These are phyloP conservation scores for Drosophila parvula DNA, from an alignment of 1,140 invertebrate species.

Conservation along the genomic window DNA sequence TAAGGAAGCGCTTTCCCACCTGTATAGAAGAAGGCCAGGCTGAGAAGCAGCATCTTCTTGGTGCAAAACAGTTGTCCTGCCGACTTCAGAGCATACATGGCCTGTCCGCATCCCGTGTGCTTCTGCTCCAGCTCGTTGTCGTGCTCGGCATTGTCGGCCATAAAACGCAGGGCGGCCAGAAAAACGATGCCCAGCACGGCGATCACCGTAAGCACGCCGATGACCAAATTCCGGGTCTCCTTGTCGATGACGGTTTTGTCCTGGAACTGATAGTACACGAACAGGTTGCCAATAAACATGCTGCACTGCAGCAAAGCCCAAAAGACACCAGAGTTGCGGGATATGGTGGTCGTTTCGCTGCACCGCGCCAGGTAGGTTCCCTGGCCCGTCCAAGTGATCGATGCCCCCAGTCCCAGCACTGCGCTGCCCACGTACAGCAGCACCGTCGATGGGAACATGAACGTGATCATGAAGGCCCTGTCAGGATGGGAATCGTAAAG, in stretches of 20 bases:
- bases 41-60: conserved; percentile 93
- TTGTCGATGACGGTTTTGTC: conserved; percentile 88
- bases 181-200: conserved; percentile 89
- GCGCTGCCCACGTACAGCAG: conserved; percentile 93
- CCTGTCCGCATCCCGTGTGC: conserved; percentile 85
- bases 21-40: conserved; percentile 95
- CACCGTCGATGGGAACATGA: conserved; percentile 92
- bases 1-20: conserved; percentile 84
- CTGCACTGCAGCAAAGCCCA: conserved; percentile 97
- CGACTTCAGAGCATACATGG: conserved; percentile 89
- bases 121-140: conserved; percentile 86
- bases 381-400: conserved; percentile 95
- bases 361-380: conserved; percentile 97
- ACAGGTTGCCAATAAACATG: conserved; percentile 96
- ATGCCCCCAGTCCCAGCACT: conserved; percentile 94
- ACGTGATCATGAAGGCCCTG: conserved; percentile 91
- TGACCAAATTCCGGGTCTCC: conserved; percentile 89
- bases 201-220: conserved; percentile 89
- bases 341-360: conserved; percentile 93
- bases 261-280: conserved; percentile 96
- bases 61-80: conserved; percentile 91
- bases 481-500: conserved; percentile 55
- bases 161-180: conserved; percentile 87
- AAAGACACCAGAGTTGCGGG: conserved; percentile 96
- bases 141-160: conserved; percentile 85